These are phyloP conservation scores for Ditula angustiorana DNA, from an alignment of 2,888 invertebrate species.

Conservation along the genomic window DNA sequence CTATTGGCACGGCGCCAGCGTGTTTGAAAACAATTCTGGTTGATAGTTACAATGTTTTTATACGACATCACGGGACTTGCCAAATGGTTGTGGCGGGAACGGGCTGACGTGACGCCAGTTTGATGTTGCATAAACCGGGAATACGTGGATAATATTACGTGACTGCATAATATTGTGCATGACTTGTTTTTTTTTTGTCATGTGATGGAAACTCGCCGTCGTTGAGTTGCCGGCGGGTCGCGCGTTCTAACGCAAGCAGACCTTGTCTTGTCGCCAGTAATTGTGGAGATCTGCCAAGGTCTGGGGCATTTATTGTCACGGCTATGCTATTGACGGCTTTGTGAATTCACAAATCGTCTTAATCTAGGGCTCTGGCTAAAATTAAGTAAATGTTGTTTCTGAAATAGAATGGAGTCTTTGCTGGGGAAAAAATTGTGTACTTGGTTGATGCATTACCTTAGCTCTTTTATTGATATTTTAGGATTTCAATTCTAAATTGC, in stretches of 20 bases:
- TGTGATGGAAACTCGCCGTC: constrained; percentile 7
- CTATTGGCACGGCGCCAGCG: constrained; percentile 69
- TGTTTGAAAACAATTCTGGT: constrained; percentile 76
- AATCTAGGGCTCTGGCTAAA: constrained; percentile 56
- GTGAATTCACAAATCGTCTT: constrained; percentile 42
- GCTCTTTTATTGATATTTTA: not conserved
- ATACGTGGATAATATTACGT: constrained; percentile 56
- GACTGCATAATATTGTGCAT: constrained; percentile 48
- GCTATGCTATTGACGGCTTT: constrained; percentile 50
- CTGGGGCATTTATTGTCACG: constrained; percentile 71
- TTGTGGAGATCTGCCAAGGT: constrained; percentile 82
- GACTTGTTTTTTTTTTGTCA: constrained; percentile 4
- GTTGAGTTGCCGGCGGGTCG: not conserved
- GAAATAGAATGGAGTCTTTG: constrained; percentile 41
- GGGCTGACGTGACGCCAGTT: constrained; percentile 41
- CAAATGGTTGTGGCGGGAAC: constrained; percentile 59
- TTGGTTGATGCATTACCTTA: not conserved
- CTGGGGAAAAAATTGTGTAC: not conserved
- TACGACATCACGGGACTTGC: constrained; percentile 56
- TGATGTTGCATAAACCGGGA: constrained; percentile 58
- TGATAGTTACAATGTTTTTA: constrained; percentile 71
- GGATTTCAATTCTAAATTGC: too few species aligned
- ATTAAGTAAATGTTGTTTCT: constrained; percentile 45
- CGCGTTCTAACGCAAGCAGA: constrained; percentile 52
- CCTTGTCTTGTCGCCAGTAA: constrained; percentile 57